A percentile compares a stretch with the other conserved stretches of the same genome.
These are phyloP conservation scores for Manis pentadactyla DNA, from an alignment of 2,797 vertebrate genomes.

Conservation along the genomic window DNA sequence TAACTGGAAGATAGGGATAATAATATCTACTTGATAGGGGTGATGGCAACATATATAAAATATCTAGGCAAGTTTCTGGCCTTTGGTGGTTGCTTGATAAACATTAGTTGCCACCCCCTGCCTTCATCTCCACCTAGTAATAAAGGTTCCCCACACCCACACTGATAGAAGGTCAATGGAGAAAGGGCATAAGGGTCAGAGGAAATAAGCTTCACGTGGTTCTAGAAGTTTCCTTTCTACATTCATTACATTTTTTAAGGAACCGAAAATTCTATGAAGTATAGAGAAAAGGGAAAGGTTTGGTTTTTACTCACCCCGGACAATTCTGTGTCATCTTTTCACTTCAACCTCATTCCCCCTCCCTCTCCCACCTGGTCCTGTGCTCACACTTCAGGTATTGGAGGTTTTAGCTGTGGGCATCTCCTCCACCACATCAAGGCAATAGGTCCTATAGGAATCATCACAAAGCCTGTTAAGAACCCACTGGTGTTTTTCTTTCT, in stretches of 20 bases:
- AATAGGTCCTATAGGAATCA: background rate
- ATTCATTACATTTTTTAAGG: background rate
- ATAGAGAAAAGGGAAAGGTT: background rate
- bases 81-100: background rate
- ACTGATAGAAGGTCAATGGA: background rate
- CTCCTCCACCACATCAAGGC: background rate
- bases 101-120: background rate
- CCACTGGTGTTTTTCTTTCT: background rate
- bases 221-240: background rate
- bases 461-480: background rate
- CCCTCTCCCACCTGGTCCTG: accelerated
- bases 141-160: background rate
- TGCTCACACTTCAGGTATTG: background rate
- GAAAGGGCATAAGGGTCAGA: background rate
- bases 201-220: background rate
- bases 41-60: background rate
- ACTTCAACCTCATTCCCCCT: background rate
- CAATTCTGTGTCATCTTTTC: background rate
- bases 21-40: background rate
- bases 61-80: background rate
- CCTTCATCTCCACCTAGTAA: background rate
- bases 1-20: background rate
- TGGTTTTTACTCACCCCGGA: background rate
- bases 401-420: background rate
- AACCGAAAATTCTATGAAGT: background rate